Conservation (phyloP, 2,888 invertebrate species). For the Tanytarsus gracilentus region DNA sequence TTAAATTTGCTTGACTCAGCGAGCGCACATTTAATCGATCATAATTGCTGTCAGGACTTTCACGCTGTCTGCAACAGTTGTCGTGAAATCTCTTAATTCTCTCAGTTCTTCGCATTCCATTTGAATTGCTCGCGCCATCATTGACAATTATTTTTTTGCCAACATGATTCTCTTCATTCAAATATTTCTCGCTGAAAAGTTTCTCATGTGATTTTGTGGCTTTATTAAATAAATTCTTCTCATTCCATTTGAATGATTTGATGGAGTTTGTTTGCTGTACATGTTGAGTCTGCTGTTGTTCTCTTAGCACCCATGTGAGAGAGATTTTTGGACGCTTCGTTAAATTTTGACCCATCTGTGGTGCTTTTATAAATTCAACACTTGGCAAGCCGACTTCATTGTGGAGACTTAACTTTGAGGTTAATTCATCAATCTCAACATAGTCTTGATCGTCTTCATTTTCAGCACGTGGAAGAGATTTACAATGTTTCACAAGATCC, state of each 20-base stretch:
- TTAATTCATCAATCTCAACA: constrained; percentile 9
- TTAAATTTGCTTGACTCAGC: constrained; percentile 16
- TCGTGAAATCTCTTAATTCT: constrained; percentile 15
- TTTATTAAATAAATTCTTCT: constrained; percentile 30
- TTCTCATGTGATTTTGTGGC: constrained; percentile 31
- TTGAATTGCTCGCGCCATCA: not conserved
- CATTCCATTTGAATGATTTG: constrained; percentile 34
- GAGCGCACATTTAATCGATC: constrained; percentile 18
- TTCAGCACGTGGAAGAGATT: constrained; percentile 34
- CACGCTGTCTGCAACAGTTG: constrained; percentile 4
- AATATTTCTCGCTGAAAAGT: constrained; percentile 39
- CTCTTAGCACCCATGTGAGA: constrained; percentile 64
- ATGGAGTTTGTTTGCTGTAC: constrained; percentile 34
- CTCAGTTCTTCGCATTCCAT: constrained; percentile 1
- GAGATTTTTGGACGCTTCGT: constrained; percentile 57
- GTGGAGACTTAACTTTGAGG: not conserved
- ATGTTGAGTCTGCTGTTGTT: constrained; percentile 46
- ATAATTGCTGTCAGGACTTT: constrained; percentile 15
- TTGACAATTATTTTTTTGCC: not conserved
- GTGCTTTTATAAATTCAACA: constrained; percentile 34
- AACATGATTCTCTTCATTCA: constrained; percentile 37
- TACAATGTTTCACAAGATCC: constrained; percentile 29
- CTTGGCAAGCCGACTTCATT: constrained; percentile 35
- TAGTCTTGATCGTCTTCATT: constrained; percentile 36
- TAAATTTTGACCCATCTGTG: constrained; percentile 47